These are phyloP conservation scores for Mellivora capensis DNA, from an alignment of 2,113 vertebrate genomes.

Conservation along the genomic window DNA sequence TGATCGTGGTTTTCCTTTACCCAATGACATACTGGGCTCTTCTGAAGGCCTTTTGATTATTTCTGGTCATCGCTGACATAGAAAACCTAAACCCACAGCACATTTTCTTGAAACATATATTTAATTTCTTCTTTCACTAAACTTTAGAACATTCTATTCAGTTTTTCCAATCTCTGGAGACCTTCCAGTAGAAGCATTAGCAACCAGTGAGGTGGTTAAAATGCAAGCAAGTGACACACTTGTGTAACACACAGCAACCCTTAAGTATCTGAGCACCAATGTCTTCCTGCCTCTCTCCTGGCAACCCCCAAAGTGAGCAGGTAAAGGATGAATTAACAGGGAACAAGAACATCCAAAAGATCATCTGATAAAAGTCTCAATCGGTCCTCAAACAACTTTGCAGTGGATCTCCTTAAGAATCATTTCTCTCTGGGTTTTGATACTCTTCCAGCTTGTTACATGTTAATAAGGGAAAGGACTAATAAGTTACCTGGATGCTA, in stretches of 20 bases:
- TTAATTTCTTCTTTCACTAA: neutral
- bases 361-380: neutral
- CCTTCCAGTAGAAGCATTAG: neutral
- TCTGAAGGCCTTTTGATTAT: neutral
- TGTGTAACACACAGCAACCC: neutral
- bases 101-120: neutral
- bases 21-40: neutral
- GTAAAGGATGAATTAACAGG: neutral
- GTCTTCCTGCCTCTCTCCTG: neutral
- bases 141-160: neutral
- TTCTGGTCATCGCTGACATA: neutral
- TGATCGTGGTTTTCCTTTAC: neutral
- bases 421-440: neutral
- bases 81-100: neutral
- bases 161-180: neutral
- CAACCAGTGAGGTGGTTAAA: neutral
- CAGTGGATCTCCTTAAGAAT: neutral
- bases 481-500: neutral
- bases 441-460: neutral
- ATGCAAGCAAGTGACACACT: neutral
- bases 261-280: neutral
- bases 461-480: neutral
- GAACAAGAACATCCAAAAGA: neutral
- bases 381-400: neutral
- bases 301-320: neutral